phyloP scores from a whole-genome alignment of 2,888 invertebrate species.

The Ennomos fuscantarius region DNA sequence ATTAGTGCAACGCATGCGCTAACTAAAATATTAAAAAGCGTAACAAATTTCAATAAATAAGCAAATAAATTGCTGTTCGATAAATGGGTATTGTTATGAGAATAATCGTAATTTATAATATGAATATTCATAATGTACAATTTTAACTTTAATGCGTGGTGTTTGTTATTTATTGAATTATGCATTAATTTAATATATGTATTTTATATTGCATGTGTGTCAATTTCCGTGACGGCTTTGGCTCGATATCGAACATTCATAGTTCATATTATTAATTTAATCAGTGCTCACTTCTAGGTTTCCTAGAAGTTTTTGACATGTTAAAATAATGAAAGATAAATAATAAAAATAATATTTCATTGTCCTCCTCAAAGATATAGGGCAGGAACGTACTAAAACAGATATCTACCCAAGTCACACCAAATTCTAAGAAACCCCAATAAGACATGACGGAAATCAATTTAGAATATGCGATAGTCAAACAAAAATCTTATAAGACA shows the following conservation, averaged over 20 bases:
- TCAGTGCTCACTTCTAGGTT: conserved; percentile 12
- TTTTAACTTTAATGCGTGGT: conserved; percentile 62
- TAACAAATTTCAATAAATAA: conserved; percentile 83
- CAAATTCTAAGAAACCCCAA: not conserved
- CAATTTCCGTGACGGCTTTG: conserved; percentile 50
- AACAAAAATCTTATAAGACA: conserved; percentile 33
- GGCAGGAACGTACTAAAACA: no score
- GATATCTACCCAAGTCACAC: not conserved
- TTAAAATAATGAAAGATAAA: no score
- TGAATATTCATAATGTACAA: conserved; percentile 80
- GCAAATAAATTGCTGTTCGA: conserved; percentile 81
- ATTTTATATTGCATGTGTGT: conserved; percentile 56
- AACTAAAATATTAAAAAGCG: conserved; percentile 70
- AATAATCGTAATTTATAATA: conserved; percentile 82
- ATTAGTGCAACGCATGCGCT: conserved; percentile 53
- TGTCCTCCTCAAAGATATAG: no score
- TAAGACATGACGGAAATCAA: not conserved
- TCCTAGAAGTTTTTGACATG: not conserved
- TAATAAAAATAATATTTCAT: no score
- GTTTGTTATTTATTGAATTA: conserved; percentile 58
- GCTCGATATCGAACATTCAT: conserved; percentile 46
- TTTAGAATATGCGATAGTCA: not conserved
- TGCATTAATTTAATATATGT: conserved; percentile 56
- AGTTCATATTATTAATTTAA: conserved; percentile 43
- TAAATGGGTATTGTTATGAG: conserved; percentile 76